These are phyloP conservation scores for Adelges cooleyi DNA, from an alignment of 1,140 invertebrate species.

Conservation along the genomic window DNA sequence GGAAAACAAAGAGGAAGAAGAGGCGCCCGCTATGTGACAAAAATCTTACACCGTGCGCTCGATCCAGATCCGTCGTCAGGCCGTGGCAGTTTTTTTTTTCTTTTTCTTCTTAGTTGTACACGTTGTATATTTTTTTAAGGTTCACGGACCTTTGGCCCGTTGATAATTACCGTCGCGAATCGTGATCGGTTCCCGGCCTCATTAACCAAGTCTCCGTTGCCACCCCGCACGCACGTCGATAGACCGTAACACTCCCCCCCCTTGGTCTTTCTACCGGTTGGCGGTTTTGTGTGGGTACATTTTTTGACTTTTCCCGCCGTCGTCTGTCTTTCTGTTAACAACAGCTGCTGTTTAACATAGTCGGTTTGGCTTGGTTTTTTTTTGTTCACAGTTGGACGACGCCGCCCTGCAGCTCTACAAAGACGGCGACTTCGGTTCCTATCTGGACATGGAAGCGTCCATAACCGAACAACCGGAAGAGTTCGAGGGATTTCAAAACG, in stretches of 20 bases:
- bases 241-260: neutral
- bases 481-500: conserved; percentile 83
- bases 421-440: conserved; percentile 91
- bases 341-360: no score
- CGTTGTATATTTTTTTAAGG: no score
- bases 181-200: conserved; percentile 20
- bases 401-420: conserved; percentile 90
- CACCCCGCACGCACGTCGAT: neutral
- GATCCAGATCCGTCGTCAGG: conserved; percentile 7
- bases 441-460: conserved; percentile 88
- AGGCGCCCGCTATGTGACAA: neutral
- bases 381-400: conserved; percentile 76
- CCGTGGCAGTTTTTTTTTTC: neutral
- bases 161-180: conserved; percentile 26
- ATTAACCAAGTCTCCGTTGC: conserved; percentile 1
- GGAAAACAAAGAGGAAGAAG: neutral
- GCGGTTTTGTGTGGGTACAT: no score
- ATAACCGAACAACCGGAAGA: conserved; percentile 92
- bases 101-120: no score
- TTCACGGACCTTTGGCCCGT: conserved; percentile 28
- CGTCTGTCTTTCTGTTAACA: no score
- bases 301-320: neutral
- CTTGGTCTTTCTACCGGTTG: neutral
- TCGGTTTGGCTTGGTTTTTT: conserved; percentile 16
- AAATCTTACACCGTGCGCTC: neutral